Evolutionary conservation across 2,797 vertebrate species (phyloP), one percentile per base, ranked within the genome.

Genomic region (Cossypha heuglini): DNA sequence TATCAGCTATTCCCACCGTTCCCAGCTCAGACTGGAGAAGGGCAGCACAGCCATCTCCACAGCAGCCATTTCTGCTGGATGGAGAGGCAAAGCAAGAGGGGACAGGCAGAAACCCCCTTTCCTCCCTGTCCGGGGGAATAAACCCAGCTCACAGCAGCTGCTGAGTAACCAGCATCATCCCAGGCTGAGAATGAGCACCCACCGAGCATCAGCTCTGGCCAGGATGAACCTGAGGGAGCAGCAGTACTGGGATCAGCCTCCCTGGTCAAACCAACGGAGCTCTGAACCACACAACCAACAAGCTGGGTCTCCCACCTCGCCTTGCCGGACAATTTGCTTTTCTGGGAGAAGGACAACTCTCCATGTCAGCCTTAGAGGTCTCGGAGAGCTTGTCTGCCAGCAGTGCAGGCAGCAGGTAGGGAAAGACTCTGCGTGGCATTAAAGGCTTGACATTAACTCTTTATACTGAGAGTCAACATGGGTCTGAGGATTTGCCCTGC

Each of bases 191-290:
- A 48, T 13, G 10, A 57, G n/a, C 8, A 45, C 43, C 40, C 61
- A 22, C 37, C 0, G 8, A 73, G 38, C 22, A 28, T 5, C 46
- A 7, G 55, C 52, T 29, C 54, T 0, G 4, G 46, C 0, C 1
- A 38, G 40, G 55, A 24, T 6, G 29, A 8, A 21, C 3, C 5
- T 2, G 6, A 49, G 24, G 7, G 5, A 55, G 16, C 0, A 1
- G 37, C 10, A 9, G 26, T 1, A 8, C 42, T 6, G 25, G 33
- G 52, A 28, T 24, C 16, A 15, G 52, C 40, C 18, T 51, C 24
- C 35, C 45, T 2, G 1, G 2, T 29, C 43, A 19, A n/a, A 52
- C 1, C 31, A 25, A 2, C 0, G 33, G 25, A 6, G 4, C 11
- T 12, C 48, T 28, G 54, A 16, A 24, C 12, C 52, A 5, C 5